These are phyloP conservation scores for Manacus vitellinus DNA, from an alignment of 2,113 vertebrate species.

Conservation along the genomic window DNA sequence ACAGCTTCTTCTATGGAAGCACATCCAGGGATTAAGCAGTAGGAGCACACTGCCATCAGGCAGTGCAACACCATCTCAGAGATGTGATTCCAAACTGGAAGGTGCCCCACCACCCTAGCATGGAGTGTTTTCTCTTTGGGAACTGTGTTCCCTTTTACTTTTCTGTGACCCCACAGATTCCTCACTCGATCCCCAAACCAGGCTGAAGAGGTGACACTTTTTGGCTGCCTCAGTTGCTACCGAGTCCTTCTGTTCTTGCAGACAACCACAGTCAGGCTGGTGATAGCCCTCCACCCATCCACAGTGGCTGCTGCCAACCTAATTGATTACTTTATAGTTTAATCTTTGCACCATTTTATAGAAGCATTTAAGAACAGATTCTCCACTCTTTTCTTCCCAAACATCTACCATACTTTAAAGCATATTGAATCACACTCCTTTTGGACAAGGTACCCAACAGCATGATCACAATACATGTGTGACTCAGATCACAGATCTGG, in stretches of 20 bases:
- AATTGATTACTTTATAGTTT: background rate
- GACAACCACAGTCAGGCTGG: background rate
- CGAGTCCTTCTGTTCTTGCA: background rate
- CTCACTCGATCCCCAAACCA: background rate
- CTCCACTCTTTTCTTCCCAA: background rate
- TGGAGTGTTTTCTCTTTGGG: background rate
- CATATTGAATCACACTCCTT: constrained; percentile 13
- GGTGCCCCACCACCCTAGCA: background rate
- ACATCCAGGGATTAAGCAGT: rapidly evolving
- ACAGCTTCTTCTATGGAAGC: background rate
- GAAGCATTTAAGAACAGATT: background rate
- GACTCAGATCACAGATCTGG: constrained; percentile 30
- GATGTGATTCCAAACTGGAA: background rate
- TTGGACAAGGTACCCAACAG: constrained; percentile 36
- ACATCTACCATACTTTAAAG: background rate
- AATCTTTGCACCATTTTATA: background rate
- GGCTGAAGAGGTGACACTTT: background rate
- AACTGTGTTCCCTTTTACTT: background rate
- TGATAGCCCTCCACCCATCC: background rate
- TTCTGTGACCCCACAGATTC: rapidly evolving
- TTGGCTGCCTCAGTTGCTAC: background rate
- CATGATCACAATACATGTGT: background rate
- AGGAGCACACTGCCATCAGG: background rate
- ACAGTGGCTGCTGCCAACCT: background rate
- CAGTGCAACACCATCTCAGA: background rate